Evolutionary conservation across 2,797 vertebrate genomes (phyloP).

Genomic region (Lepilemur ruficaudatus): DNA sequence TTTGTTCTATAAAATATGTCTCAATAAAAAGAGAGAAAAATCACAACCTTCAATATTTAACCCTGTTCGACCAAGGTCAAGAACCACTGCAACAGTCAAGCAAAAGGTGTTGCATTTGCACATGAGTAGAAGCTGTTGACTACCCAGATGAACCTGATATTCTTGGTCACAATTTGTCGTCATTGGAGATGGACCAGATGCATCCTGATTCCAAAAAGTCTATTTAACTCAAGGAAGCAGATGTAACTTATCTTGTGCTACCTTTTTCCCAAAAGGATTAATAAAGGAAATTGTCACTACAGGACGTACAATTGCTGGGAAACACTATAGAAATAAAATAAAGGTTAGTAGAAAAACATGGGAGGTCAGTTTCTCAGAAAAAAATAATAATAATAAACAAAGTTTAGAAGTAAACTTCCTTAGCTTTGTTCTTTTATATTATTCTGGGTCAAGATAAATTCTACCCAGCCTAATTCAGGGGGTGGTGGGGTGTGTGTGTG

Average conservation of each 20-base stretch:
- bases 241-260: neutral
- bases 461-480: neutral
- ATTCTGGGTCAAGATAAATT: slow-evolving; percentile 20
- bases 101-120: neutral
- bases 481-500: too few relatives aligned
- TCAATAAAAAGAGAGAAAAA: neutral
- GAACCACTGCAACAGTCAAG: neutral
- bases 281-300: slow-evolving; percentile 2
- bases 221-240: slow-evolving; percentile 20
- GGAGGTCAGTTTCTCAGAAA: neutral
- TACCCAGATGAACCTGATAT: neutral
- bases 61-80: neutral
- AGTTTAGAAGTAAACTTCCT: slow-evolving; percentile 42
- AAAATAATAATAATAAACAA: slow-evolving; percentile 42
- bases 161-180: neutral
- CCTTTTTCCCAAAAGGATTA: neutral
- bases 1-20: neutral
- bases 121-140: neutral
- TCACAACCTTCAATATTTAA: neutral
- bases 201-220: slow-evolving; percentile 6
- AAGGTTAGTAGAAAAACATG: neutral
- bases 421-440: slow-evolving; percentile 30
- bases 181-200: neutral
- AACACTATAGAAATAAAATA: neutral
- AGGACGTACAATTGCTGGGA: neutral